Conservation (phyloP, 2,888 invertebrate genomes). For the Tetragonula carbonaria region DNA sequence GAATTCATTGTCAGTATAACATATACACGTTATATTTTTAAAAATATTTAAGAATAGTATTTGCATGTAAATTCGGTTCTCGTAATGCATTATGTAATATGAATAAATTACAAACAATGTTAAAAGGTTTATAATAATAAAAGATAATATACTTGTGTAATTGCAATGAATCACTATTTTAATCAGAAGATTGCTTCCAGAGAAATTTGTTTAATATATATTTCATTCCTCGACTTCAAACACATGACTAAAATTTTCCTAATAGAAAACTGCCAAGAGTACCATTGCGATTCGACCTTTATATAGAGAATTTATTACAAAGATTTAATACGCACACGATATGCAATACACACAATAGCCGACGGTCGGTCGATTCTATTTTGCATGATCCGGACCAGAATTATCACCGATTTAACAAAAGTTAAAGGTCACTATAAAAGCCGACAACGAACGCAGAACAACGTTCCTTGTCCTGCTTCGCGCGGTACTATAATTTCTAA, state of each 20-base stretch:
- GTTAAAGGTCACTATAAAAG: constrained; percentile 18
- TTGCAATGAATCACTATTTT: not conserved
- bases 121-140: not conserved
- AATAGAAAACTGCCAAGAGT: constrained; percentile 25
- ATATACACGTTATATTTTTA: constrained; percentile 7
- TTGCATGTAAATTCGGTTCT: constrained; percentile 1
- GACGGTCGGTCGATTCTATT: constrained; percentile 60
- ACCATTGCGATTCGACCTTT: constrained; percentile 15
- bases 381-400: constrained; percentile 45
- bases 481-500: constrained; percentile 41
- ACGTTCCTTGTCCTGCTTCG: constrained; percentile 34
- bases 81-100: not conserved
- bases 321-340: constrained; percentile 73
- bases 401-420: not conserved
- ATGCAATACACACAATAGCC: constrained; percentile 76
- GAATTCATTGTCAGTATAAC: not conserved
- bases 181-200: not conserved
- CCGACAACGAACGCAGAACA: constrained; percentile 28
- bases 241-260: not conserved
- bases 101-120: not conserved
- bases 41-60: not conserved
- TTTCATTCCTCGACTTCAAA: not conserved
- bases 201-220: not conserved
- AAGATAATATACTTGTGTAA: not conserved
- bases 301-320: constrained; percentile 8